Evolutionary conservation across 35 echinoderm and acorn worm genomes (phyloP), one percentile per base, ranked within the genome.

Genomic region (Amphiura filiformis): DNA sequence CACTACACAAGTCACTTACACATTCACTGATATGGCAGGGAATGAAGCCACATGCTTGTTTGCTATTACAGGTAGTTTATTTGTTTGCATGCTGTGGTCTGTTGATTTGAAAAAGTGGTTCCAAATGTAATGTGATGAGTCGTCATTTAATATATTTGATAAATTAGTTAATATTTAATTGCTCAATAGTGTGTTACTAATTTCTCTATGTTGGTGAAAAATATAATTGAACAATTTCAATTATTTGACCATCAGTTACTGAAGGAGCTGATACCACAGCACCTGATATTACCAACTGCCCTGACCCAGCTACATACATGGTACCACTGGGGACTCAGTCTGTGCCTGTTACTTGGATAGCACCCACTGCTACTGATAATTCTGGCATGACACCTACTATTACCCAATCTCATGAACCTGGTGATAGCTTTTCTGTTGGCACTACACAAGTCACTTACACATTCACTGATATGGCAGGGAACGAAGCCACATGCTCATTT

Each of bases 381-480:
- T n/a, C n/a, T n/a, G n/a, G n/a, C n/a, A n/a, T n/a, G n/a, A n/a
- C n/a, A n/a, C n/a, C 44, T 11, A 52, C 44, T 52, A 20, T 52
- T 52, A 20, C 20, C 44, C 7, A 31, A 47, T 47, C 40, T 47
- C 81, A 47, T 47, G 34, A 39, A 40, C 75, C 82, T 38, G 89
- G 89, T 0, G 17, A 86, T 13, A 78, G 42, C n/a, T 39, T 91
- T 78, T 65, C 93, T 4, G 39, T 84, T 22, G 93, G 88, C n/a
- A 84, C 65, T 14, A 94, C 93, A 32, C 1, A 28, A 1, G 84
- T 94, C 2, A 87, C 77, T 37, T 94, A 94, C 84, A 83, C 83
- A 11, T 94, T 94, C 76, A 76, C 84, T 35, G 93, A 94, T 87
- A 52, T 61, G 9, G 79, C 93, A 26, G 78, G 64, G 18, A 94